A percentile compares a stretch with the other conserved stretches of the same genome.
These are phyloP conservation scores for Melipona quadrifasciata DNA, from an alignment of 1,140 invertebrate species.

Conservation along the genomic window DNA sequence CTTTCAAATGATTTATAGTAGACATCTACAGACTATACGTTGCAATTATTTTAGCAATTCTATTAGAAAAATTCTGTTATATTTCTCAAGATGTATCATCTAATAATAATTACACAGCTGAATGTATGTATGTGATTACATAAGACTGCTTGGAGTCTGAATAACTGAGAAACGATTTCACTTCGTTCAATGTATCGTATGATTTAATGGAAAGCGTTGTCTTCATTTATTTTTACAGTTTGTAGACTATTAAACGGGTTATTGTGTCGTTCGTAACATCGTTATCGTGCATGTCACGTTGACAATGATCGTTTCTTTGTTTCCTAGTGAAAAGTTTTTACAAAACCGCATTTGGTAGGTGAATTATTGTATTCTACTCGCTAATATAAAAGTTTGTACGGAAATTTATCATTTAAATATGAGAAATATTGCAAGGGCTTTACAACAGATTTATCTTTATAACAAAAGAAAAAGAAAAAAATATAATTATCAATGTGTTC, in stretches of 20 bases:
- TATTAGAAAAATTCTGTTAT: not conserved
- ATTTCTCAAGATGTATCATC: not conserved
- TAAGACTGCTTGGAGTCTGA: constrained; percentile 15
- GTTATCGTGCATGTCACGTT: constrained; percentile 34
- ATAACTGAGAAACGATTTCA: constrained; percentile 19
- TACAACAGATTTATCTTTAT: constrained; percentile 41
- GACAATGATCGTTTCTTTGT: not conserved
- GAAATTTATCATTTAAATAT: constrained; percentile 38
- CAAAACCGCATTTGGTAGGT: not conserved
- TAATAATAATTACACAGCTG: constrained; percentile 10
- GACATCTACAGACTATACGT: not conserved
- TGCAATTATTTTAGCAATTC: not conserved
- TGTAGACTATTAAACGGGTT: constrained; percentile 14
- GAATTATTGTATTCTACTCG: not conserved
- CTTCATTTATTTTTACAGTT: constrained; percentile 24
- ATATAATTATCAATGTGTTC: constrained; percentile 69
- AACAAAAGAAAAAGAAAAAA: not conserved
- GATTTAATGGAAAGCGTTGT: constrained; percentile 30
- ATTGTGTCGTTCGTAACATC: constrained; percentile 8
- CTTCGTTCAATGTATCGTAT: not conserved
- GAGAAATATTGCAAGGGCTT: constrained; percentile 41
- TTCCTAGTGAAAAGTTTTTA: not conserved
- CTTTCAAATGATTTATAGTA: constrained; percentile 2
- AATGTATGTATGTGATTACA: constrained; percentile 10
- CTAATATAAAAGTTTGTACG: constrained; percentile 6